Evolutionary conservation across 1,140 invertebrate genomes (phyloP).

Genomic region (Popillia japonica): DNA sequence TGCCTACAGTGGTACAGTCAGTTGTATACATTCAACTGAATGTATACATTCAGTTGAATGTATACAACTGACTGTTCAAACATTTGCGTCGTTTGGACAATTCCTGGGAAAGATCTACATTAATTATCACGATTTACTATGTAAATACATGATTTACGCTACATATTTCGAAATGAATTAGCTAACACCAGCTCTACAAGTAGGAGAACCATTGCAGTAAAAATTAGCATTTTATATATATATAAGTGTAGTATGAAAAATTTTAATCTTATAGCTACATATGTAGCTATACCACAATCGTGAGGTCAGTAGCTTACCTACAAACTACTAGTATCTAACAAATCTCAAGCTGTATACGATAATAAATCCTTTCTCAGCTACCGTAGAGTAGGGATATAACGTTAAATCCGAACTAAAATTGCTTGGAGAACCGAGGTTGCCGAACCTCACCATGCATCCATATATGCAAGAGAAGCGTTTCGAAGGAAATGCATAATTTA

Average conservation of each 20-base stretch:
- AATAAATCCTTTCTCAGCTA: background rate
- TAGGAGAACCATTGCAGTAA: background rate
- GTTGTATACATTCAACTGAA: too few species aligned
- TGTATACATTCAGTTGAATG: too few species aligned
- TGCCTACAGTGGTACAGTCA: too few species aligned
- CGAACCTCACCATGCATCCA: background rate
- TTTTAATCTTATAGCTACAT: background rate
- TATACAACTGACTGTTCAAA: too few species aligned
- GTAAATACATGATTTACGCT: too few species aligned
- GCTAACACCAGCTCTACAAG: background rate
- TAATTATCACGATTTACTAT: too few species aligned
- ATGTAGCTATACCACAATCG: background rate
- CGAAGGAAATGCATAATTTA: slow-evolving; percentile 18
- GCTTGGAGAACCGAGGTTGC: background rate
- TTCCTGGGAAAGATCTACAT: too few species aligned
- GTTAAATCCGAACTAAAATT: background rate
- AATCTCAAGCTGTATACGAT: slow-evolving; percentile 3
- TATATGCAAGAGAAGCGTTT: background rate
- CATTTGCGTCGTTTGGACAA: too few species aligned
- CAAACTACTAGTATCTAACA: background rate
- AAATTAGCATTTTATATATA: background rate
- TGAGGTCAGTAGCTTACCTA: background rate
- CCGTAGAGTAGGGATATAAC: background rate
- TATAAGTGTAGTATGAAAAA: background rate
- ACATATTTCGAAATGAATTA: too few species aligned